These are phyloP conservation scores for Syngnathus scovelli DNA, from an alignment of 2,113 vertebrate genomes.

Conservation along the genomic window DNA sequence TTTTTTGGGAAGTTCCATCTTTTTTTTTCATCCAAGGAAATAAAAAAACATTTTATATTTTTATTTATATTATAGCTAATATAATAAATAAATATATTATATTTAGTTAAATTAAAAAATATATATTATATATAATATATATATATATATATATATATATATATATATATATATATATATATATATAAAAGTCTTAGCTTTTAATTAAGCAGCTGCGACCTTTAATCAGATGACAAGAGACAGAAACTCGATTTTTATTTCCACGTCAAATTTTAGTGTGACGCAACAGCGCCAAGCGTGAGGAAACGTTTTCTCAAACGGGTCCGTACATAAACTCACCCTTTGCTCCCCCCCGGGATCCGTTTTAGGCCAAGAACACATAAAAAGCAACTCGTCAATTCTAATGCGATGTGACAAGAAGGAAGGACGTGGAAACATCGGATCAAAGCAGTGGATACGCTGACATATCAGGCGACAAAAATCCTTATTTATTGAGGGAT, in stretches of 20 bases:
- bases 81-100: not conserved
- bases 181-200: conserved; percentile 7
- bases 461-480: not conserved
- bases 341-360: conserved; percentile 32
- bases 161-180: not conserved
- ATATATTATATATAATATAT: too few species aligned
- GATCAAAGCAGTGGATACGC: not conserved
- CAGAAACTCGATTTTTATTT: conserved; percentile 27
- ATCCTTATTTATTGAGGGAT: not conserved
- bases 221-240: conserved; percentile 20
- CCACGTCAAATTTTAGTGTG: conserved; percentile 19
- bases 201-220: conserved; percentile 11
- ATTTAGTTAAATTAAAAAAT: too few species aligned
- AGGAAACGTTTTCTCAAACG: conserved; percentile 46
- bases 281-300: conserved; percentile 31
- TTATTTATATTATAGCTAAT: too few species aligned
- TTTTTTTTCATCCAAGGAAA: conserved; percentile 9
- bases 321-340: conserved; percentile 28
- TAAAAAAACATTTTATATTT: not conserved
- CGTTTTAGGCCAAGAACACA: conserved; percentile 31
- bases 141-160: not conserved
- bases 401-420: conserved; percentile 28
- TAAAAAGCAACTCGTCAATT: conserved; percentile 38
- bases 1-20: conserved; percentile 32
- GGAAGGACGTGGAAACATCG: conserved; percentile 33